These are phyloP conservation scores for Drosophila siamana DNA, from an alignment of 2,888 invertebrate species.

Conservation along the genomic window DNA sequence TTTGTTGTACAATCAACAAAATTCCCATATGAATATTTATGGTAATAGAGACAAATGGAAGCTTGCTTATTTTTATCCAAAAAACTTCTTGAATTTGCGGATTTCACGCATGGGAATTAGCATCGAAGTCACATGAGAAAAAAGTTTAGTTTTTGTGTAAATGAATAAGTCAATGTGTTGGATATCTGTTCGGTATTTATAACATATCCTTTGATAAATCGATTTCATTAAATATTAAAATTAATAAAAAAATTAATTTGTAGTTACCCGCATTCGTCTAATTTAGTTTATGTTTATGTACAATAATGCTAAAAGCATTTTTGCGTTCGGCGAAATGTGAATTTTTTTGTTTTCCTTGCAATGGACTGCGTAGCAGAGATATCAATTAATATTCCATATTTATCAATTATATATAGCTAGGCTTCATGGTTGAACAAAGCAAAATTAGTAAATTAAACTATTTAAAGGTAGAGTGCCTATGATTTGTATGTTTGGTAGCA, in stretches of 20 bases:
- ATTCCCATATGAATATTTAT: neutral
- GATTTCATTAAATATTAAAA: neutral
- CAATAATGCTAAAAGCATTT: neutral
- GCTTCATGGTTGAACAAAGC: slow-evolving; percentile 3
- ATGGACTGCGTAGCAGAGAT: neutral
- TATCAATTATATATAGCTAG: slow-evolving; percentile 14
- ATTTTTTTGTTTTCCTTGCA: neutral
- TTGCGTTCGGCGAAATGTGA: neutral
- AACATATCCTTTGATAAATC: neutral
- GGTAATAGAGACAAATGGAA: neutral
- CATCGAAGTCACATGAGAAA: neutral
- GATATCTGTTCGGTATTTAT: neutral
- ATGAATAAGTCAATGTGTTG: neutral
- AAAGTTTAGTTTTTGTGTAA: neutral
- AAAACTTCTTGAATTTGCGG: neutral
- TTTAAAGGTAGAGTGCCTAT: slow-evolving; percentile 12
- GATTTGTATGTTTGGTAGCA: slow-evolving; percentile 23
- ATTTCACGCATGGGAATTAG: neutral
- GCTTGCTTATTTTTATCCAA: neutral
- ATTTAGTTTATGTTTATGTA: slow-evolving; percentile 27
- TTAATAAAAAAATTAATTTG: slow-evolving; percentile 4
- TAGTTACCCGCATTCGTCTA: slow-evolving; percentile 27
- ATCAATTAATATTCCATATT: neutral
- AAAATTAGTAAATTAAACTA: slow-evolving; percentile 4
- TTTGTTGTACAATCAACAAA: no score